Evolutionary conservation across 2,888 invertebrate genomes (phyloP), one percentile per base, ranked within the genome.

Genomic region (Silvanus unidentatus): DNA sequence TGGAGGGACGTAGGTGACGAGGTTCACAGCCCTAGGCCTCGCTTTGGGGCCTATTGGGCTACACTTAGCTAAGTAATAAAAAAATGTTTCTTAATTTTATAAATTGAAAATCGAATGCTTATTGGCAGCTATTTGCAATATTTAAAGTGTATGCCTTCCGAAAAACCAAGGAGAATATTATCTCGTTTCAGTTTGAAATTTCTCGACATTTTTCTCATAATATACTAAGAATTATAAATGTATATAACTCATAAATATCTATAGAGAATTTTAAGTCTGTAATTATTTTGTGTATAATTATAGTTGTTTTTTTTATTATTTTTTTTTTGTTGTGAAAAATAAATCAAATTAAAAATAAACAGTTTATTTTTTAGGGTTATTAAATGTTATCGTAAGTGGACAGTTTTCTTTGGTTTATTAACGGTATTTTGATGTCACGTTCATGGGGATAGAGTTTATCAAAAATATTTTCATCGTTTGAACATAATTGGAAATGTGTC

Each of bases 1-100:
- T 80, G 44, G 84, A 84, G 67, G 72, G 78, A 62, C 78, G 82
- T 51, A 81, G 84, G 80, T 84, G 83, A 83, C 81, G 77, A 69
- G 69, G 68, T 54, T 74, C 75, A 64, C 73, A 75, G 55, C 63
- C 67, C 66, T 70, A 68, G 68, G 73, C 72, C 62, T 68, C 71
- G 57, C 44, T 62, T 36, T 63, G 64, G 64, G 62, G 61, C 49
- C 57, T 65, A 22, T 50, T 65, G 60, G 62, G 65, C 53, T 60
- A 64, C 45, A 57, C 53, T 46, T 58, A 45, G 16, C n/a, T 16
- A 14, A 14, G 4, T 9, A 3, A 16, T 16, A 37, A 37, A 14
- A 14, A 37, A 37, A 37, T 32, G 10, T 32, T 32, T 3, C 22
- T 32, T 32, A 8, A 9, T 32, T 32, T 32, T 32, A 8, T 9